A percentile compares a stretch with the other conserved stretches of the same genome.
Conservation (phyloP, 2,113 vertebrate genomes). For the Syngnathus scovelli region DNA sequence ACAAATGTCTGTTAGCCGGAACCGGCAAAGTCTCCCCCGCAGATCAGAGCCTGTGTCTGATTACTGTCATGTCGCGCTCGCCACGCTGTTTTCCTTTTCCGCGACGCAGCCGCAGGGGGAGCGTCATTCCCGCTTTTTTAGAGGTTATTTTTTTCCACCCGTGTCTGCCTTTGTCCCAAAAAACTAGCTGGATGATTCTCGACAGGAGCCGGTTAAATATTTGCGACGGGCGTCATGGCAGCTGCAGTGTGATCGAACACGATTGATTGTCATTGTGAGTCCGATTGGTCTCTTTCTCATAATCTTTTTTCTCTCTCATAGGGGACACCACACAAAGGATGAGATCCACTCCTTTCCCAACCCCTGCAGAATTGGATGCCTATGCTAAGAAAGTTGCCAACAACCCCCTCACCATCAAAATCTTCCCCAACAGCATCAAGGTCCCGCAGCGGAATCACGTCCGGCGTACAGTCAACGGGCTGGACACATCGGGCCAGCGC, state of each 20-base stretch:
- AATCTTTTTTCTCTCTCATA: conserved; percentile 55
- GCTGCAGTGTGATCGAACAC: background rate
- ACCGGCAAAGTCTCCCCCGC: conserved; percentile 50
- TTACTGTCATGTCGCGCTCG: conserved; percentile 60
- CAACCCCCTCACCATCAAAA: conserved; percentile 98
- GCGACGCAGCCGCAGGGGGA: conserved; percentile 44
- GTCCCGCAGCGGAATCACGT: conserved; percentile 98
- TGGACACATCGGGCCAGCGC: conserved; percentile 94
- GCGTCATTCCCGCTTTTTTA: conserved; percentile 15
- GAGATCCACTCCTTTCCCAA: conserved; percentile 99
- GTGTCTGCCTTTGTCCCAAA: background rate
- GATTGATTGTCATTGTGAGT: background rate
- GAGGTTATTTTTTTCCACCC: background rate
- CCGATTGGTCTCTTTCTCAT: background rate
- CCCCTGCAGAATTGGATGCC: conserved; percentile 99
- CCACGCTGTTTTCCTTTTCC: conserved; percentile 36
- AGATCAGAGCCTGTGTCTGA: conserved; percentile 58
- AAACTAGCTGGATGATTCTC: background rate
- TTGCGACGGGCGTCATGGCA: too few species aligned
- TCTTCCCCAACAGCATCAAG: conserved; percentile 98
- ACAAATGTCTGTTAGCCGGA: conserved; percentile 51
- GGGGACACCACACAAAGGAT: conserved; percentile 99
- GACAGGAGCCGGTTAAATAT: too few species aligned
- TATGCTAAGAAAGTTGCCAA: conserved; percentile 99
- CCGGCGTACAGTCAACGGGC: conserved; percentile 96